Base-by-base conservation (phyloP, 92 coral and sea anemone species). In the Plumapathes pennacea region DNA sequence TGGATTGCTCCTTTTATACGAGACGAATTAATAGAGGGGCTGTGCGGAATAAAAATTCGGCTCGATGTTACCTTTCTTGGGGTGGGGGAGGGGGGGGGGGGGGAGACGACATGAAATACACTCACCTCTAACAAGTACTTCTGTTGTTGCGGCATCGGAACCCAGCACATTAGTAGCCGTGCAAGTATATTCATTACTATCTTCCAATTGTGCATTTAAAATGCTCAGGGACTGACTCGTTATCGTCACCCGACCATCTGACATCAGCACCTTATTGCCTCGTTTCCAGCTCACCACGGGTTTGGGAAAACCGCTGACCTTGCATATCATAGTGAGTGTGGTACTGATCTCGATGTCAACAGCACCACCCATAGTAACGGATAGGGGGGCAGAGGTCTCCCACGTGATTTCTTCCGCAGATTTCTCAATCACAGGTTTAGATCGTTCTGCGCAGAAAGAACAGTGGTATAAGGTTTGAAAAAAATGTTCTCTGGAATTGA, bases 281-380 rank as follows among this genome's bases (percentile, higher is more conserved):
- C 77, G 77, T 5, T 65, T 67, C 96, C 96, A 87, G 10, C 57
- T 67, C 13, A 87, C 54, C 25, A 60, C 38, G 13, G 96, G 90
- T 13, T 27, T 42, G 24, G 96, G 96, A 38, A 63, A 68, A 18
- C 89, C 89, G 34, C 72, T 69, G 60, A 77, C 60, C 10, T 71
- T 80, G 42, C 96, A 87, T 9, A 46, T 49, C 15, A 87, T 76
- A 12, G 69, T 58, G 29, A 87, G 71, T 19, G 64, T 54, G 34
- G 96, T 61, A 25, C 89, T 82, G 31, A 47, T 64, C 5, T 77
- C 21, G 55, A 83, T 27, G 54, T 66, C 84, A 25, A 87, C 71
- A 28, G 64, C 78, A 57, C 67, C 69, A 21, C 96, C 96, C 11
- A 87, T 61, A 21, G 81, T 12, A 6, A 62, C 63, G 5, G 72